A percentile compares a stretch with the other conserved stretches of the same genome.
Conservation (phyloP, 2,797 vertebrate species). For the Melanotaenia nigrans region DNA sequence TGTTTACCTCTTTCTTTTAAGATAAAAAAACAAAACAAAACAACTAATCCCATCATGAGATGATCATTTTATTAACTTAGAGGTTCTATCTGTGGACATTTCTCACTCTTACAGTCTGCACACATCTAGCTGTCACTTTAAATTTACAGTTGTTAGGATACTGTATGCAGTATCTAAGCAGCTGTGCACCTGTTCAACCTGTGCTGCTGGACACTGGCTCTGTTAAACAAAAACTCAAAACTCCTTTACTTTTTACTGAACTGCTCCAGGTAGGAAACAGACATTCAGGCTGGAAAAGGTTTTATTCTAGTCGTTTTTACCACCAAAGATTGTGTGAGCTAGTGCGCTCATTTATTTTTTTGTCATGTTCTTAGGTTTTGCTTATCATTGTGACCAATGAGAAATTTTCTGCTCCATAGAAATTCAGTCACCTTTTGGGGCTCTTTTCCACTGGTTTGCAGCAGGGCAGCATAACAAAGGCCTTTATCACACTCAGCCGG, state of each 20-base stretch:
- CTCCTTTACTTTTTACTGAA: conserved; percentile 25
- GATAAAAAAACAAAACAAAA: neutral
- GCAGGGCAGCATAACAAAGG: conserved; percentile 76
- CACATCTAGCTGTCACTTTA: conserved; percentile 53
- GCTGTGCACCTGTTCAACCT: conserved; percentile 57
- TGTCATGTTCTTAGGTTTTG: conserved; percentile 14
- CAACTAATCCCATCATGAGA: neutral
- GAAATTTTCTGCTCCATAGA: conserved; percentile 14
- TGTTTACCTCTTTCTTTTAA: conserved; percentile 3
- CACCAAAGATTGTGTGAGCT: conserved; percentile 7
- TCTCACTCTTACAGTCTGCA: conserved; percentile 7
- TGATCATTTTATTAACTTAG: neutral
- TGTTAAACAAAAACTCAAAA: conserved; percentile 29
- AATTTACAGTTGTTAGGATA: conserved; percentile 51
- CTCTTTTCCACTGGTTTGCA: conserved; percentile 55
- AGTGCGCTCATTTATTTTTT: neutral
- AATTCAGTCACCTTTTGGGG: conserved; percentile 38
- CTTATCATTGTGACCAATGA: conserved; percentile 14
- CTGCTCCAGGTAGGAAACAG: conserved; percentile 14
- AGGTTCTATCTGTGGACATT: neutral
- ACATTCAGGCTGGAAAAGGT: neutral
- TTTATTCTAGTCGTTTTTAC: conserved; percentile 9
- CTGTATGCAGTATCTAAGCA: conserved; percentile 63
- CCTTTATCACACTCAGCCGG: conserved; percentile 77
- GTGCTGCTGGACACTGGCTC: conserved; percentile 24